Conservation (phyloP, 2,113 vertebrate genomes). For the Notiomystis cincta region DNA sequence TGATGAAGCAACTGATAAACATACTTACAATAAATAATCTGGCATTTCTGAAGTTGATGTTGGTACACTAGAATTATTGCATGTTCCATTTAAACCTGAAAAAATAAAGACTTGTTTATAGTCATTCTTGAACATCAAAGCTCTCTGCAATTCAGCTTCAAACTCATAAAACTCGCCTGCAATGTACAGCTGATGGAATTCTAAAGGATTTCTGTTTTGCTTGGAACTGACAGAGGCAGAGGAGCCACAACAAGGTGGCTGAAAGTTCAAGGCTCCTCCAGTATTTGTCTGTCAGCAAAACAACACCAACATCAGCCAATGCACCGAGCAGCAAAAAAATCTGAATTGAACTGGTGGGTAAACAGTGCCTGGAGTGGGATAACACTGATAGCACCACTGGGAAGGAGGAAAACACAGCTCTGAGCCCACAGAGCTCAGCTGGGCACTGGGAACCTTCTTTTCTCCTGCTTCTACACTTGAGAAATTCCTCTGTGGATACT, state of each 20-base stretch:
- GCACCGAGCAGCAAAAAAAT: background rate
- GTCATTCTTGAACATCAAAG: constrained; percentile 10
- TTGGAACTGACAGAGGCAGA: background rate
- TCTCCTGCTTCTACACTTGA: rapidly evolving
- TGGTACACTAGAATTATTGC: constrained; percentile 81
- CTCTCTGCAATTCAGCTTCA: background rate
- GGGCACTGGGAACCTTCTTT: background rate
- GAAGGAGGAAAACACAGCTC: background rate
- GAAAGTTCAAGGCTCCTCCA: background rate
- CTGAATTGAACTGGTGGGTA: background rate
- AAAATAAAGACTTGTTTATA: background rate
- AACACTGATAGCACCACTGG: background rate
- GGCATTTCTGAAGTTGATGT: constrained; percentile 84
- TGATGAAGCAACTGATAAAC: background rate
- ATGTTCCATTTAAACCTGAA: constrained; percentile 83
- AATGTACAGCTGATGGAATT: background rate
- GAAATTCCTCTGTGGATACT: background rate
- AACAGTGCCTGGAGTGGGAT: background rate
- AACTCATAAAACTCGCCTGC: background rate
- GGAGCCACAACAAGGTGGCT: background rate
- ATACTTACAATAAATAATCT: constrained; percentile 92
- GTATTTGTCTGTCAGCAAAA: background rate
- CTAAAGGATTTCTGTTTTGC: background rate
- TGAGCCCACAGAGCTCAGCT: background rate
- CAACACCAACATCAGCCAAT: background rate